These are phyloP conservation scores for Enoplosus armatus DNA, from an alignment of 2,797 vertebrate species.

Conservation along the genomic window DNA sequence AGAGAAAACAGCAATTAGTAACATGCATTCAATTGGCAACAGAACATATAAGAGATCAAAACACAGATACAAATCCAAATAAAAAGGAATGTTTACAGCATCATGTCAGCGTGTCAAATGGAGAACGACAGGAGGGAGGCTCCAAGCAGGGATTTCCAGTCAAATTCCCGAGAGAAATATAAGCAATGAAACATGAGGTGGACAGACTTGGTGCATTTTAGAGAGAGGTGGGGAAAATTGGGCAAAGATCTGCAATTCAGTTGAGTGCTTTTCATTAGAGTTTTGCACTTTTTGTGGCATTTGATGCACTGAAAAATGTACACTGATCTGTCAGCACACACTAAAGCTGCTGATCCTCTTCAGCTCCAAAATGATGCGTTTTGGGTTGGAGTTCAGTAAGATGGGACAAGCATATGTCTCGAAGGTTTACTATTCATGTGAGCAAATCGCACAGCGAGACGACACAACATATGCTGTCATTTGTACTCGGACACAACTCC, in stretches of 20 bases:
- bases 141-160: constrained; percentile 74
- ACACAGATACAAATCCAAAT: constrained; percentile 68
- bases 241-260: constrained; percentile 30
- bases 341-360: background rate
- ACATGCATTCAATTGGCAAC: constrained; percentile 76
- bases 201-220: constrained; percentile 40
- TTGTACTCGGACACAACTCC: background rate
- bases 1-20: constrained; percentile 65
- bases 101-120: constrained; percentile 67
- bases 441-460: background rate
- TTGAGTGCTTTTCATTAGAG: constrained; percentile 33
- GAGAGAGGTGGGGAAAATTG: background rate
- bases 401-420: background rate
- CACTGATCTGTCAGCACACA: background rate
- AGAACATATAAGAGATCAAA: constrained; percentile 69
- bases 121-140: constrained; percentile 62
- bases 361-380: background rate
- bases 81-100: constrained; percentile 85
- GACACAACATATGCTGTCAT: background rate
- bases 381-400: background rate
- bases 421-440: background rate
- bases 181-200: constrained; percentile 68
- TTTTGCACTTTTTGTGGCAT: constrained; percentile 27
- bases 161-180: constrained; percentile 59
- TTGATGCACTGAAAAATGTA: constrained; percentile 2